Conservation (phyloP, 2,888 invertebrate species). For the Athripsodes cinereus region DNA sequence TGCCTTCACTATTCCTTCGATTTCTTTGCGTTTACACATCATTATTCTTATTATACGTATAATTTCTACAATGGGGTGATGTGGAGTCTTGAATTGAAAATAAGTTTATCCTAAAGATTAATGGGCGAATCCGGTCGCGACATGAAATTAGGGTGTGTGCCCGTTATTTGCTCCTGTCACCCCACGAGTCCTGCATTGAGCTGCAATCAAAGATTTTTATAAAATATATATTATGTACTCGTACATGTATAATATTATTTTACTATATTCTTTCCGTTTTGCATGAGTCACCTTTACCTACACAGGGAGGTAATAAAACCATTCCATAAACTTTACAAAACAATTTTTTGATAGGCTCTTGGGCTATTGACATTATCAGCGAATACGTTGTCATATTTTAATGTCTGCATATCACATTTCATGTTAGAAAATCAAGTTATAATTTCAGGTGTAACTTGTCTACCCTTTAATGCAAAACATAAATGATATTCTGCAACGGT, state of each 20-base stretch:
- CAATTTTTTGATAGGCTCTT: no score
- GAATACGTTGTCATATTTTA: neutral
- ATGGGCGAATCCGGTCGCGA: constrained; percentile 20
- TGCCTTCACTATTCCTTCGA: constrained; percentile 3
- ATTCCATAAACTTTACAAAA: no score
- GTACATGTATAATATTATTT: no score
- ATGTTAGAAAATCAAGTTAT: neutral
- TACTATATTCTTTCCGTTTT: neutral
- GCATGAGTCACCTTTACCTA: neutral
- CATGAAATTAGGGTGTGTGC: constrained; percentile 10
- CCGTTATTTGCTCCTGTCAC: constrained; percentile 9
- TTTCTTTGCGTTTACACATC: constrained; percentile 9
- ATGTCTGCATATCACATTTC: neutral
- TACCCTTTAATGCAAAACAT: neutral
- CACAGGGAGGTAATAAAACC: no score
- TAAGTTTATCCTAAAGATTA: constrained; percentile 23
- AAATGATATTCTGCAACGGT: neutral
- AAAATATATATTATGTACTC: neutral
- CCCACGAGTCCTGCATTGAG: constrained; percentile 11
- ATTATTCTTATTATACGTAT: neutral
- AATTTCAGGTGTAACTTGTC: neutral
- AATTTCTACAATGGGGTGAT: constrained; percentile 7
- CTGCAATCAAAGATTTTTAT: constrained; percentile 2
- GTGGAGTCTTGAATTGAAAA: constrained; percentile 19
- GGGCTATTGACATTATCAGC: neutral